Conservation (phyloP, 92 coral and sea anemone species). For the Diadumene lineata region DNA sequence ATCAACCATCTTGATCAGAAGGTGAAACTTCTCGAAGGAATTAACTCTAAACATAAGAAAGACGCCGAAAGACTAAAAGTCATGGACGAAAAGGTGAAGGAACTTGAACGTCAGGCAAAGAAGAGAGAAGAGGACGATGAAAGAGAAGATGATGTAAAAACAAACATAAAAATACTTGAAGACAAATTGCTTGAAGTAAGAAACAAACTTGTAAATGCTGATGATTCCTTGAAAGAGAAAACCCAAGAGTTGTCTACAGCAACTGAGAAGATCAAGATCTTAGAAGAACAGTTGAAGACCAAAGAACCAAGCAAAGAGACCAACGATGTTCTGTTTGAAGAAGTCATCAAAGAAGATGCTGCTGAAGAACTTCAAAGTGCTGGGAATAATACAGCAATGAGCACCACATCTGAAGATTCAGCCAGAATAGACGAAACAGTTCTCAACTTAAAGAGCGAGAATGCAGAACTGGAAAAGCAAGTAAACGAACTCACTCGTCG, state of each 20-base stretch:
- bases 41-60: slow-evolving; percentile 45
- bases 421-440: slow-evolving; percentile 34
- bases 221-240: slow-evolving; percentile 20
- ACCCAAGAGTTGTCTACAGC: slow-evolving; percentile 28
- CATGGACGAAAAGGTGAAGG: slow-evolving; percentile 53
- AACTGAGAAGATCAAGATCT: slow-evolving; percentile 32
- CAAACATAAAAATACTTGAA: slow-evolving; percentile 44
- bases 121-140: slow-evolving; percentile 35
- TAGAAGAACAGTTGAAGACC: slow-evolving; percentile 38
- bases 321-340: slow-evolving; percentile 15
- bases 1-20: slow-evolving; percentile 65
- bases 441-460: slow-evolving; percentile 36
- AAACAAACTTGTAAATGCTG: slow-evolving; percentile 13
- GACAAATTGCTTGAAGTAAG: slow-evolving; percentile 34
- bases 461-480: slow-evolving; percentile 41
- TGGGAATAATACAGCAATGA: background rate
- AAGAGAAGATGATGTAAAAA: slow-evolving; percentile 40
- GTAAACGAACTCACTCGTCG: slow-evolving; percentile 38
- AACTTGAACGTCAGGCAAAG: slow-evolving; percentile 46
- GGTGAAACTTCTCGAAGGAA: slow-evolving; percentile 57
- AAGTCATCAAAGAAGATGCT: slow-evolving; percentile 12
- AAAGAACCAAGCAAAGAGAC: slow-evolving; percentile 30
- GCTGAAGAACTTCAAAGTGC: slow-evolving; percentile 37
- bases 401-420: slow-evolving; percentile 27
- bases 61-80: slow-evolving; percentile 59